Evolutionary conservation across 2,888 invertebrate genomes (phyloP).

Genomic region (Brachypalpus laphriformis): DNA sequence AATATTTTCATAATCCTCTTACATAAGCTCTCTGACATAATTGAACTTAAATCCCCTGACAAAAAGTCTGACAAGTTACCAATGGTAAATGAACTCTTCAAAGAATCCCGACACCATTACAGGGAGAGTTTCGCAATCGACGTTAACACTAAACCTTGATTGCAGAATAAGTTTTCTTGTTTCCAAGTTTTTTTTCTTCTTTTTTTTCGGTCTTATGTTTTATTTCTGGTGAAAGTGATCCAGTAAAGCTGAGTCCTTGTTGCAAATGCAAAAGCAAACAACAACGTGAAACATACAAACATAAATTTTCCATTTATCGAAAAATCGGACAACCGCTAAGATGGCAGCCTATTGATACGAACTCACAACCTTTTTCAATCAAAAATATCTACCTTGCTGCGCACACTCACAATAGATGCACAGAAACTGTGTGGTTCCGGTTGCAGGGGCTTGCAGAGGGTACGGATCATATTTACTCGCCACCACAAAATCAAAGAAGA

Average conservation of each 20-base stretch:
- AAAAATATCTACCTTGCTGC: slow-evolving; percentile 38
- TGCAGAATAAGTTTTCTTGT: not conserved
- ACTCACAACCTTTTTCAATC: slow-evolving; percentile 57
- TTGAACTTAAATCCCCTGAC: slow-evolving; percentile 43
- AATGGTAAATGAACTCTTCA: slow-evolving; percentile 29
- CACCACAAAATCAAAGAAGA: slow-evolving; percentile 40
- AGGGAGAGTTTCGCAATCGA: slow-evolving; percentile 39
- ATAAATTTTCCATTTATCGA: slow-evolving; percentile 66
- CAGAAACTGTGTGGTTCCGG: slow-evolving; percentile 38
- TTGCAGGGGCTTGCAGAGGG: slow-evolving; percentile 3
- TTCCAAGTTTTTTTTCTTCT: not conserved
- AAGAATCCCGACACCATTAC: slow-evolving; percentile 37
- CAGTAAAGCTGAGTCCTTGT: slow-evolving; percentile 53
- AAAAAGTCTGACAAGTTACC: slow-evolving; percentile 48
- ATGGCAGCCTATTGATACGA: slow-evolving; percentile 51
- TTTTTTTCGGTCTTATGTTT: slow-evolving; percentile 9
- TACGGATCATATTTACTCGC: slow-evolving; percentile 58
- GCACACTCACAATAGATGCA: slow-evolving; percentile 32
- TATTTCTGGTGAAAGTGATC: slow-evolving; percentile 65
- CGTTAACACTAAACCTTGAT: slow-evolving; percentile 29
- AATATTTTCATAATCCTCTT: slow-evolving; percentile 19
- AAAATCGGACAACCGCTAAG: slow-evolving; percentile 49
- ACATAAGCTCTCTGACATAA: slow-evolving; percentile 40
- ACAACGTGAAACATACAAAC: slow-evolving; percentile 30
- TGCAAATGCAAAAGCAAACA: slow-evolving; percentile 31